Base-by-base conservation (phyloP, 2,113 vertebrate genomes). In the Gracilinanus agilis region DNA sequence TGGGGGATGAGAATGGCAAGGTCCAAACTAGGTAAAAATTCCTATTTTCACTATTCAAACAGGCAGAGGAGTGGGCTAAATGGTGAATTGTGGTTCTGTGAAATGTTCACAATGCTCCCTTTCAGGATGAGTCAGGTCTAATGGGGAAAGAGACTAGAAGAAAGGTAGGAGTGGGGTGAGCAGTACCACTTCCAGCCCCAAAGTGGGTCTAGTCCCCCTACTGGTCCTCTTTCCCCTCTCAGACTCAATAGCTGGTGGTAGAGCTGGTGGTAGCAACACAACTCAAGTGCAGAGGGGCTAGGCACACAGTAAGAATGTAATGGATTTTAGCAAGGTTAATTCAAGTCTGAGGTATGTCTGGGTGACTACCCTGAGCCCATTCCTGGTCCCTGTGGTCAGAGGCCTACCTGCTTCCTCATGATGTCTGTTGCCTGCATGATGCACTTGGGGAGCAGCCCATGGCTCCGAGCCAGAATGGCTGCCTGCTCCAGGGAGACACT, bases 371-470 rank as follows among this genome's bases (percentile, higher is more conserved):
- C 34, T 40, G 67, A 21, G n/a, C n/a, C 67, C 19, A 9, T 40
- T 34, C 7, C 67, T 83, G n/a, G 34, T 40, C 40, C 34, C 67
- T 9, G 7, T 21, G 67, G 19, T n/a, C 53, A 2, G 0, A 8
- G 0, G 91, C 98, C 94, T 58, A 99, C 99, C 98, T 99, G 99
- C 98, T 99, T 99, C 21, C 99, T 98, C 99, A 99, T 99, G 96
- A 99, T 99, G 98, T 99, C 99, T 93, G 99, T 99, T 29, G 99
- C 99, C 97, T 99, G 99, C 99, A 99, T 99, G 98, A 99, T 99
- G 54, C 99, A 99, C 95, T 99, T 99, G 10, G 99, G 99, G 95
- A 99, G 97, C 83, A 99, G 99, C 0, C 99, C 99, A 0, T 99
- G 99, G 97, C 99, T 99, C 93, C 99, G 98, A 0, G 99, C 99